Evolutionary conservation across 2,113 vertebrate species (phyloP).

Genomic region (Seriola rivoliana): DNA sequence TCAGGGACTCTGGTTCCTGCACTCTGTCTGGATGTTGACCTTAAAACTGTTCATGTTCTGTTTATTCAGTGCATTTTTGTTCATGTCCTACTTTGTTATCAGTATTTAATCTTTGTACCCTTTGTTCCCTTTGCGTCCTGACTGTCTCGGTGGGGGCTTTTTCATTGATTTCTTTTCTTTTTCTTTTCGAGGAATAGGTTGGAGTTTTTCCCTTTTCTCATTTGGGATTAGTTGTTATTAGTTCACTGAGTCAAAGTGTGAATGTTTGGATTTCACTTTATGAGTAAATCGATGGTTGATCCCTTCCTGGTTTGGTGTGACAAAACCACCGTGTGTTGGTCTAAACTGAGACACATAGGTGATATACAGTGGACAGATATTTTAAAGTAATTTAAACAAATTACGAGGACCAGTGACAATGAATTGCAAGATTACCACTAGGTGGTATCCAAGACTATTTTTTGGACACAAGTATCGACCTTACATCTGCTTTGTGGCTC

Average conservation of each 20-base stretch:
- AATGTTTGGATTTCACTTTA: neutral
- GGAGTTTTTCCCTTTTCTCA: neutral
- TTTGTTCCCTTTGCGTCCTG: slow-evolving; percentile 26
- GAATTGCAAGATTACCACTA: neutral
- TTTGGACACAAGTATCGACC: neutral
- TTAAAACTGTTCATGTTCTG: slow-evolving; percentile 32
- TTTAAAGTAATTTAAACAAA: neutral
- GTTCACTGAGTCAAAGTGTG: neutral
- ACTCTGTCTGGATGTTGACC: slow-evolving; percentile 32
- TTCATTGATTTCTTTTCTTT: neutral
- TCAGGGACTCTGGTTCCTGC: neutral
- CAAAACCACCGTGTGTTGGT: neutral
- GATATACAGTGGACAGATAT: neutral
- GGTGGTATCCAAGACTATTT: neutral
- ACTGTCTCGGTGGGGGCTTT: neutral
- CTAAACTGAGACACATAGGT: neutral
- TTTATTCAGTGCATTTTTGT: slow-evolving; percentile 61
- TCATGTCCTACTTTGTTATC: slow-evolving; percentile 55
- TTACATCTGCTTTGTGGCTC: neutral
- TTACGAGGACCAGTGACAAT: neutral
- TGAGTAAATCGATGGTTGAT: neutral
- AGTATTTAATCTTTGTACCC: slow-evolving; percentile 51
- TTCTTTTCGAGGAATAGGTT: neutral
- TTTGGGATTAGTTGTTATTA: neutral
- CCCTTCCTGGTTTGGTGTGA: neutral